Conservation (phyloP, 2,113 vertebrate species). For the Trematomus loennbergii region DNA sequence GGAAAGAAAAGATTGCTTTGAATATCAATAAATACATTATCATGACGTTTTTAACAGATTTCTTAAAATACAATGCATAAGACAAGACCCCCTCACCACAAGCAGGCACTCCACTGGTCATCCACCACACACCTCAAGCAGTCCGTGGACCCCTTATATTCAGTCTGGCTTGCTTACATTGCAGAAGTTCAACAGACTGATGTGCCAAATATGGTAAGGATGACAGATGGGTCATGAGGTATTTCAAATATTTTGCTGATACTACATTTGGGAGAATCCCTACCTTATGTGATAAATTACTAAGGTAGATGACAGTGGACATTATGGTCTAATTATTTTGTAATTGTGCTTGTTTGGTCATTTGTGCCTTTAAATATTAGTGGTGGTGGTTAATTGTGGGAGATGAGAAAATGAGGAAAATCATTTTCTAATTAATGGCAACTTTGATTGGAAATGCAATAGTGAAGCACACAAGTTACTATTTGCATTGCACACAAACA, state of each 20-base stretch:
- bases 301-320: not conserved
- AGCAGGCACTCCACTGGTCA: constrained; percentile 36
- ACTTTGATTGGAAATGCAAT: too few relatives aligned
- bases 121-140: constrained; percentile 40
- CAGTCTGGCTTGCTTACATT: constrained; percentile 42
- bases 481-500: too few relatives aligned
- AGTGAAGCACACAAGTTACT: too few relatives aligned
- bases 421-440: too few relatives aligned
- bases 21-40: not conserved
- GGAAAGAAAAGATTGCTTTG: not conserved
- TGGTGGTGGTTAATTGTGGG: too few relatives aligned
- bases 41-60: not conserved
- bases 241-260: constrained; percentile 25
- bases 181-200: constrained; percentile 36
- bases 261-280: constrained; percentile 26
- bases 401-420: too few relatives aligned
- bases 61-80: not conserved
- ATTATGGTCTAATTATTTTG: too few relatives aligned
- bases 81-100: constrained; percentile 48
- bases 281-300: not conserved
- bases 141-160: constrained; percentile 53
- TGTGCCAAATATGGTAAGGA: constrained; percentile 46
- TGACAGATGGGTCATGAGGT: constrained; percentile 17
- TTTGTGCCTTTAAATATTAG: too few relatives aligned
- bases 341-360: too few relatives aligned